Conservation (phyloP, 2,113 vertebrate species). For the Syrrhaptes paradoxus region DNA sequence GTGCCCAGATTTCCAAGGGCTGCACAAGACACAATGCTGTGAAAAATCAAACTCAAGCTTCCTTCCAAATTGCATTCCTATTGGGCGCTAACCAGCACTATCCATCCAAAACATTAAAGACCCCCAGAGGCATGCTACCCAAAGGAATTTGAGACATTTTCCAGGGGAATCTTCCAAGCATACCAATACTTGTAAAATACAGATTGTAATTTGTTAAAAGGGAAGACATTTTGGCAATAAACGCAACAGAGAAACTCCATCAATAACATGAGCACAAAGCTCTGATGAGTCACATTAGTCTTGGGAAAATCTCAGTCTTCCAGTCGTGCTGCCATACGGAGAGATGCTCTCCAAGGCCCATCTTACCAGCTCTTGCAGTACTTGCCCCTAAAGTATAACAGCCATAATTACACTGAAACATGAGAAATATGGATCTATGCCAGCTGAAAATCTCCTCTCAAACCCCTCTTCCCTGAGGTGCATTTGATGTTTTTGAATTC, state of each 20-base stretch:
- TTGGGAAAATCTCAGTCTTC: neutral
- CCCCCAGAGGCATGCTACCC: neutral
- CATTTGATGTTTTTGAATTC: neutral
- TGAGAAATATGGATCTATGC: neutral
- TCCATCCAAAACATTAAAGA: neutral
- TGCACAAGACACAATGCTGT: neutral
- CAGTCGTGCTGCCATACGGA: neutral
- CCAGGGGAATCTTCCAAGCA: neutral
- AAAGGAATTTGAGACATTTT: neutral
- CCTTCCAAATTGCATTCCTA: neutral
- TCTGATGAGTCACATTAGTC: neutral
- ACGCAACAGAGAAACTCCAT: neutral
- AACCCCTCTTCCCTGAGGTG: neutral
- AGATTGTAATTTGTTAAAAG: neutral
- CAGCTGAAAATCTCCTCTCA: neutral
- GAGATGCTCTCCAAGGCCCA: neutral
- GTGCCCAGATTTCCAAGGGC: neutral
- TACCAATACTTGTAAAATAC: neutral
- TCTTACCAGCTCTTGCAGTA: neutral
- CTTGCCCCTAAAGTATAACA: neutral
- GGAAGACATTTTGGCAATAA: neutral
- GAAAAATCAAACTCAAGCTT: conserved; percentile 4
- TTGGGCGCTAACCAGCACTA: neutral
- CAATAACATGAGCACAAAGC: neutral
- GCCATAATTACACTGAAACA: neutral